Evolutionary conservation across 2,797 vertebrate genomes (phyloP).

Genomic region (Pangasius larnaudii): DNA sequence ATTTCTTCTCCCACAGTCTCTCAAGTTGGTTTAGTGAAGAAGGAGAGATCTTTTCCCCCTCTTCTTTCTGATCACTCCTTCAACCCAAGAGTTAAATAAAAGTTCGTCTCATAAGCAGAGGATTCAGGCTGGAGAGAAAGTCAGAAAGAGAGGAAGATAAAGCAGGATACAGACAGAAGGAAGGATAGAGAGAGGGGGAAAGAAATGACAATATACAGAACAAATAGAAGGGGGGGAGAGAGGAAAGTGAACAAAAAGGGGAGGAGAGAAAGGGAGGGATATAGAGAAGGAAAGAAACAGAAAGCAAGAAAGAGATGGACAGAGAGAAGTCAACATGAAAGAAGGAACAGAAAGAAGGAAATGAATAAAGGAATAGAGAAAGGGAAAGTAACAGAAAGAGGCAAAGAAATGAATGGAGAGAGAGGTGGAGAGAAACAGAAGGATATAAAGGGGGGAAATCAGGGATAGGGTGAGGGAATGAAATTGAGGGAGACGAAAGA

Average conservation of each 20-base stretch:
- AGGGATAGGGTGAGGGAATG: not conserved
- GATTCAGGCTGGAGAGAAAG: not conserved
- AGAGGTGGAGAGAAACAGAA: not conserved
- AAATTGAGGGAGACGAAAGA: not conserved
- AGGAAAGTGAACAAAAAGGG: not conserved
- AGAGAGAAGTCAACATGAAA: not conserved
- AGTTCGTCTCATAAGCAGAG: not conserved
- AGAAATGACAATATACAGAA: not conserved
- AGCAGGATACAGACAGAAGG: not conserved
- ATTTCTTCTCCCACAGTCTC: not conserved
- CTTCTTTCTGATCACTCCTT: not conserved
- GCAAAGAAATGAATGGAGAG: conserved; percentile 7
- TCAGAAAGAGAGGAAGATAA: not conserved
- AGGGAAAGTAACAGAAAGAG: not conserved
- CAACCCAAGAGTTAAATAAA: conserved; percentile 1
- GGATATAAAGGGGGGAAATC: not conserved
- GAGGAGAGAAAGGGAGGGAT: not conserved
- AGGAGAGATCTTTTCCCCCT: not conserved
- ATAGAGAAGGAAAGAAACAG: not conserved
- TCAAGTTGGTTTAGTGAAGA: not conserved
- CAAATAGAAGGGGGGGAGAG: not conserved
- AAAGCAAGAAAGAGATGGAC: not conserved
- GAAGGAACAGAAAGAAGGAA: not conserved
- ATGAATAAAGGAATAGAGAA: not conserved
- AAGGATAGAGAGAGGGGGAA: not conserved